Base-by-base conservation (phyloP, 37 sponge, comb jelly and placozoan genomes). In the Aphrocallistes beatrix region DNA sequence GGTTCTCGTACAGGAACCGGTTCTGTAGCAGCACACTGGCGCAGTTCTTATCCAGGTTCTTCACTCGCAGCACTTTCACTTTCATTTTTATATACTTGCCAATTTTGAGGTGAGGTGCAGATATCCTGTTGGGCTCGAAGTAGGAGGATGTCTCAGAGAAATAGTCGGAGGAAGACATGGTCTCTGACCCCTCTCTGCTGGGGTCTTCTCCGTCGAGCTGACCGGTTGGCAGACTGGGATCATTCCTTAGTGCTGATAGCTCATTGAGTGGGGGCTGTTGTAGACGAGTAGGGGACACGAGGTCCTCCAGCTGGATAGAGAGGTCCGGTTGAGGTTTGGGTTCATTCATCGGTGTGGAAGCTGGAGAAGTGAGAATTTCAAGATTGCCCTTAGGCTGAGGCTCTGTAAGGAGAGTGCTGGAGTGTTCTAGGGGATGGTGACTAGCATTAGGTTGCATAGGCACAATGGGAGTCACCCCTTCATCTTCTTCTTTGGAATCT, bases 91-190 rank as follows among this genome's bases (percentile, higher is more conserved):
- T 13, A 60, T 60, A 60, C 25, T 28, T 21, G 6, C 75, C 75
- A 25, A 60, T 60, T 30, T 60, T 60, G 3, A 60, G 75, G 34
- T 60, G 75, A 3, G 75, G 75, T 25, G 75, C 75, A 13, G 75
- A 60, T 60, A 60, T 60, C 75, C 75, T 60, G 75, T 13, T 60
- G 34, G 75, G 75, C 75, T 60, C 75, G 75, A 60, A 60, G 75
- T 25, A 28, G 34, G 75, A 60, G 34, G 75, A 60, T 19, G 75
- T 60, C 34, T 60, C 75, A 19, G 75, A 60, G 21, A 25, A 60
- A 30, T 60, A 60, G 34, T 60, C 75, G 34, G 75, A 60, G 75
- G 75, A 60, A 30, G 75, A 60, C 75, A 60, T 60, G 6, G 75
- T 60, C 75, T 60, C 75, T 60, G 75, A 60, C 17, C 34, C 75